Evolutionary conservation across 2,113 vertebrate genomes (phyloP).

Genomic region (Oreocharis arfaki): DNA sequence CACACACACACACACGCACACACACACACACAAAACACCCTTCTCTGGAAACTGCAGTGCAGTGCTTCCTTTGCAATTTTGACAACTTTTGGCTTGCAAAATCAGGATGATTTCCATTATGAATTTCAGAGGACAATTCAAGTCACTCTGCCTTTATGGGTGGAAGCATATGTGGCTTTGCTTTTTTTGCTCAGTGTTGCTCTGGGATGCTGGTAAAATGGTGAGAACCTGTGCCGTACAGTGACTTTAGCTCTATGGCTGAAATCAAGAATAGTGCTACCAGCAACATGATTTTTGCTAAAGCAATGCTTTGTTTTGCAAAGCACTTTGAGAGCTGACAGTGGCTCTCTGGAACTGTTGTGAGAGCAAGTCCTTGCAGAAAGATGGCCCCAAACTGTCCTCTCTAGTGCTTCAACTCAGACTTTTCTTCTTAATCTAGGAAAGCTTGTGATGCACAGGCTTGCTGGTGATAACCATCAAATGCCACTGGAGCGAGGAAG

Average conservation of each 20-base stretch:
- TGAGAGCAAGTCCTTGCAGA: background rate
- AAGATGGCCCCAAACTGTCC: background rate
- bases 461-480: background rate
- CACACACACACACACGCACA: no score
- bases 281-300: background rate
- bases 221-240: background rate
- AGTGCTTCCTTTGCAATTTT: background rate
- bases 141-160: background rate
- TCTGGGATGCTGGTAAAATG: background rate
- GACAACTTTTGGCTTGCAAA: background rate
- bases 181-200: background rate
- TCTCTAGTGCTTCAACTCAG: background rate
- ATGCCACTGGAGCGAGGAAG: background rate
- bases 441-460: background rate
- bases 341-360: background rate
- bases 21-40: accelerated
- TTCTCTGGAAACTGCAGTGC: accelerated
- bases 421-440: background rate
- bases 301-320: background rate
- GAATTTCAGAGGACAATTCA: background rate
- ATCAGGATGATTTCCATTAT: background rate
- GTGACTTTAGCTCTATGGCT: background rate
- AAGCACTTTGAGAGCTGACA: background rate
- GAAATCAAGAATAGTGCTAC: background rate
- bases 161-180: background rate